phyloP scores from a whole-genome alignment of 1,140 invertebrate genomes.

The Epicauta chinensis region DNA sequence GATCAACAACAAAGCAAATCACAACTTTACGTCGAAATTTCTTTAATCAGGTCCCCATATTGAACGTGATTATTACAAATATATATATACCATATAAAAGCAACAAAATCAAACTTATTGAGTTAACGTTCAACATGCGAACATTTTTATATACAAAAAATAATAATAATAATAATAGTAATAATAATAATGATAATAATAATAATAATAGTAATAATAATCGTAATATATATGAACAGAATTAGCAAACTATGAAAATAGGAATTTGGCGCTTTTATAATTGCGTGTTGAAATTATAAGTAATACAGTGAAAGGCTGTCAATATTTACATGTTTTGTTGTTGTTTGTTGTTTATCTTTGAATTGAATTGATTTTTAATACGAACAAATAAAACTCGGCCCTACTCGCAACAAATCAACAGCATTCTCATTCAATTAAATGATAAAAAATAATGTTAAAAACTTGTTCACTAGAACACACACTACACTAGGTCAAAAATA shows the following conservation, averaged over 20 bases:
- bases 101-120: slow-evolving; percentile 7
- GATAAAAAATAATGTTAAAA: slow-evolving; percentile 25
- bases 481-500: slow-evolving; percentile 29
- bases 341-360: background rate
- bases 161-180: slow-evolving; percentile 10
- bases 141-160: slow-evolving; percentile 12
- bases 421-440: slow-evolving; percentile 6
- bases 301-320: slow-evolving; percentile 11
- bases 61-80: slow-evolving; percentile 13
- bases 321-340: slow-evolving; percentile 5
- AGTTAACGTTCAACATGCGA: slow-evolving; percentile 16
- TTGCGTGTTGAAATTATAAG: slow-evolving; percentile 8
- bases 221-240: slow-evolving; percentile 10
- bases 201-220: slow-evolving; percentile 12
- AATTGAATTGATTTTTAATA: slow-evolving; percentile 12
- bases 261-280: slow-evolving; percentile 15
- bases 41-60: slow-evolving; percentile 11
- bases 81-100: slow-evolving; percentile 14
- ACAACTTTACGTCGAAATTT: slow-evolving; percentile 24
- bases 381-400: slow-evolving; percentile 20
- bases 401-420: slow-evolving; percentile 17
- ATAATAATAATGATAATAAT: slow-evolving; percentile 4
- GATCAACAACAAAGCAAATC: slow-evolving; percentile 38
- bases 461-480: slow-evolving; percentile 30
- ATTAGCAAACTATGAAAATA: slow-evolving; percentile 18